Percentiles rank a stretch among this genome's conserved stretches.
These are phyloP conservation scores for Verasper variegatus DNA, from an alignment of 2,113 vertebrate species.

Conservation along the genomic window DNA sequence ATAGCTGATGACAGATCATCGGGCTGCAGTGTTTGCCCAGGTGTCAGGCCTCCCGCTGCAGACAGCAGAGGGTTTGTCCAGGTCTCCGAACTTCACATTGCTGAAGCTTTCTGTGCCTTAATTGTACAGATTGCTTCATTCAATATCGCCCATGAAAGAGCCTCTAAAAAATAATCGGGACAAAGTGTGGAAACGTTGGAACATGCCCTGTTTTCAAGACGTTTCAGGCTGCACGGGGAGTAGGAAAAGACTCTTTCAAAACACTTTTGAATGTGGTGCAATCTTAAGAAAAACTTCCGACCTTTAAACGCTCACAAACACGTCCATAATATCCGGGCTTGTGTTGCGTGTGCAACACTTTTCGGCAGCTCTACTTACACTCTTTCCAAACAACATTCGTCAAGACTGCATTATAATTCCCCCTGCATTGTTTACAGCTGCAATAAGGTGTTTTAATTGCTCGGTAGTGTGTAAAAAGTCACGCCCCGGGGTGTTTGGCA, in stretches of 20 bases:
- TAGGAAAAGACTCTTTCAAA: conserved; percentile 48
- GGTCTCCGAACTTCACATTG: conserved; percentile 73
- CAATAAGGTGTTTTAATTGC: conserved; percentile 70
- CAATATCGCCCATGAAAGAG: conserved; percentile 68
- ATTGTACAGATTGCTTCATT: conserved; percentile 79
- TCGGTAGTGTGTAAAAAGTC: conserved; percentile 53
- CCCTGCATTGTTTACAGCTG: conserved; percentile 45
- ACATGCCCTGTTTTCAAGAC: conserved; percentile 66
- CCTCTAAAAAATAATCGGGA: conserved; percentile 75
- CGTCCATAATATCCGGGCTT: conserved; percentile 54
- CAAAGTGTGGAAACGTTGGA: conserved; percentile 68
- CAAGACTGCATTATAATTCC: conserved; percentile 49
- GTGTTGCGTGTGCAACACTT: conserved; percentile 40
- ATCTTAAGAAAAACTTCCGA: conserved; percentile 56
- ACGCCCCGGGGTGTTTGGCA: conserved; percentile 63
- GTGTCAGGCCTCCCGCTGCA: conserved; percentile 84
- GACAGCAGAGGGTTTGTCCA: conserved; percentile 81
- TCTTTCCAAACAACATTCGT: conserved; percentile 54
- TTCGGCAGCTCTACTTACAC: conserved; percentile 38
- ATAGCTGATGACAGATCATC: conserved; percentile 87
- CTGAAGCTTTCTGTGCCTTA: conserved; percentile 72
- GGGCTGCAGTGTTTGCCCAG: conserved; percentile 87
- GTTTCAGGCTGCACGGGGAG: conserved; percentile 38
- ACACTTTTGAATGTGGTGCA: conserved; percentile 41
- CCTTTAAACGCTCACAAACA: conserved; percentile 39